Percentiles rank a stretch among this genome's conserved stretches.
Evolutionary conservation across 2,113 vertebrate species (phyloP).

Genomic region (Siniperca knerii): DNA sequence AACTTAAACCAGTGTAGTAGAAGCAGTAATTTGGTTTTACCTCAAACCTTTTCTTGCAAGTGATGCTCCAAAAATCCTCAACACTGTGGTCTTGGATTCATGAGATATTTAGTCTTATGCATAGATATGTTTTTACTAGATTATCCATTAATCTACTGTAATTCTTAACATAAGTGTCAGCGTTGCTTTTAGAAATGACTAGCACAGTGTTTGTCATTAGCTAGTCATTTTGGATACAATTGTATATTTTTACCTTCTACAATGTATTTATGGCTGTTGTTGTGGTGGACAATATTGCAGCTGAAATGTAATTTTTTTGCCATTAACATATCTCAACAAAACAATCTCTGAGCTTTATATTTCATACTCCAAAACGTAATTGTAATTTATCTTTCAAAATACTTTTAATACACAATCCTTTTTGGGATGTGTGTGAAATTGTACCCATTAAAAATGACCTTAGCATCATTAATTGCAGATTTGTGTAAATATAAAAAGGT

Average conservation of each 20-base stretch:
- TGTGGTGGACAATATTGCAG: not conserved
- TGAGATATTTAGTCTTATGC: not conserved
- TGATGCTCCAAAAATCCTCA: not conserved
- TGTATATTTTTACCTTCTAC: not conserved
- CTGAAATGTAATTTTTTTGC: not conserved
- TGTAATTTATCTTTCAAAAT: not conserved
- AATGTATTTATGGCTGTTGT: too few relatives aligned
- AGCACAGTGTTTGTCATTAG: not conserved
- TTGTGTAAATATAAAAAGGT: constrained; percentile 1
- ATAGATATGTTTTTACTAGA: not conserved
- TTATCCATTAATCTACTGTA: not conserved
- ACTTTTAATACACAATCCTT: too few relatives aligned
- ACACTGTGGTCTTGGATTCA: not conserved
- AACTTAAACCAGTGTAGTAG: not conserved
- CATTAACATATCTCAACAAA: not conserved
- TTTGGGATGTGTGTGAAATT: not conserved
- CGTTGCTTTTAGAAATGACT: not conserved
- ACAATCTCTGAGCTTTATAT: not conserved
- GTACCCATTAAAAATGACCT: not conserved
- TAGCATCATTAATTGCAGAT: not conserved
- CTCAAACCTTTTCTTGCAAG: not conserved
- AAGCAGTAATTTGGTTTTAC: not conserved
- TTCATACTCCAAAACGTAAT: not conserved
- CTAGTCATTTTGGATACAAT: not conserved
- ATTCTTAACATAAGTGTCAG: not conserved